Evolutionary conservation across 2,888 invertebrate genomes (phyloP), one percentile per base, ranked within the genome.

Genomic region (Endomychus coccineus): DNA sequence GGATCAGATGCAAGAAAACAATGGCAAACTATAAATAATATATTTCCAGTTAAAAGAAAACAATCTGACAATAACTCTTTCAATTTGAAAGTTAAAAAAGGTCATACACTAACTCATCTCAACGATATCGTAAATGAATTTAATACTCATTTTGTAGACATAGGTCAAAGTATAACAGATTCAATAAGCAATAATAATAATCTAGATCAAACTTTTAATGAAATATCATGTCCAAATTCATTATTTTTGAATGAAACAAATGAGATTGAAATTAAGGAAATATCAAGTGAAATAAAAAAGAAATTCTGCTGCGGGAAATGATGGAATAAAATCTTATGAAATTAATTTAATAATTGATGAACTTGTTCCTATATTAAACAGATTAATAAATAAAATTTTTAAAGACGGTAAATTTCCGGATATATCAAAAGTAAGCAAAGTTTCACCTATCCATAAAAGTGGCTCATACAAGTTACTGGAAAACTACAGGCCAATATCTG

Each of bases 401-500:
- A 11, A 22, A 22, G 11, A n/a, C 11, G 22, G 10, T 11, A 22
- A 10, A 22, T 22, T 5, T 22, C 22, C 22, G 5, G 22, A 22
- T 3, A 22, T n/a, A n/a, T 22, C 11, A 11, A 22, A 22, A 22
- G 11, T 22, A 22, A 22, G n/a, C n/a, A n/a, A n/a, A n/a, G n/a
- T n/a, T n/a, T n/a, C 11, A 22, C 22, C 5, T 11, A 10, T 22
- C 10, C 25, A 25, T 10, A 25, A 25, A 14, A n/a, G 6, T n/a
- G 25, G 25, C 7, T 25, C 25, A 6, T 14, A 25, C 7, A 10
- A 12, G 7, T 12, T 6, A 3, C 7, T 25, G n/a, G 25, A 25
- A 7, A 25, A 25, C 14, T 25, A 25, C 14, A 6, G 25, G 11
- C 25, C 25, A 13, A 25, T 25, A 13, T 25, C 25, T 14, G 7